Base-by-base conservation (phyloP, 2,888 invertebrate genomes). In the Drosophila nigricruria region DNA sequence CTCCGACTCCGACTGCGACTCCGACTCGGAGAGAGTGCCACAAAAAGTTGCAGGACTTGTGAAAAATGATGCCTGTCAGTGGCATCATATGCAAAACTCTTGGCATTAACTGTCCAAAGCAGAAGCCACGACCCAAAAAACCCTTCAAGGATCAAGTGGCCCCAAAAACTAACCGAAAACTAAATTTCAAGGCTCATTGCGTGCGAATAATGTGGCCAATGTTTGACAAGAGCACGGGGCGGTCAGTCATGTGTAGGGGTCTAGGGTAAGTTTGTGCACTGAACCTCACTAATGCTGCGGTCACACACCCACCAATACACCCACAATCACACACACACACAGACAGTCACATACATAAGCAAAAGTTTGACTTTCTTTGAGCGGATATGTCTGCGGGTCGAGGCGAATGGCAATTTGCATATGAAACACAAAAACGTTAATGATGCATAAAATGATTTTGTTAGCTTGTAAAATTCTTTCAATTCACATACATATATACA, bases 341-440 rank as follows among this genome's bases (percentile, higher is more conserved):
- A 70, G 61, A 50, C 40, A 3, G 5, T 12, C 20, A 42, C 40
- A 20, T 20, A 42, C 14, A 43, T 23, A 43, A 23, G 58, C 56
- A 43, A 76, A 82, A 82, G 87, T 81, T 89, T 89, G 79, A 89
- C 87, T 84, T 84, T 87, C 89, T 71, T 89, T 73, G 73, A 72
- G 71, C 73, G 79, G 71, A 81, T 77, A 74, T 83, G 81, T 83
- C 70, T 69, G 84, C 27, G 64, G 45, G 58, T 58, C 61, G 66
- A 63, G 57, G 49, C 69, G 62, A 73, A 59, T 25, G 65, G 54
- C 70, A 75, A 89, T 86, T 86, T 86, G 89, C 86, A 86, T 86
- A 86, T 86, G 88, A 89, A 89, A 85, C 82, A 89, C 89, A 85
- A 82, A 88, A 88, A 82, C 86, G 82, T 89, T 89, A 86, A 86